A percentile compares a stretch with the other conserved stretches of the same genome.
These are phyloP conservation scores for Phyllotis vaccarum DNA, from an alignment of 2,797 vertebrate genomes.

Conservation along the genomic window DNA sequence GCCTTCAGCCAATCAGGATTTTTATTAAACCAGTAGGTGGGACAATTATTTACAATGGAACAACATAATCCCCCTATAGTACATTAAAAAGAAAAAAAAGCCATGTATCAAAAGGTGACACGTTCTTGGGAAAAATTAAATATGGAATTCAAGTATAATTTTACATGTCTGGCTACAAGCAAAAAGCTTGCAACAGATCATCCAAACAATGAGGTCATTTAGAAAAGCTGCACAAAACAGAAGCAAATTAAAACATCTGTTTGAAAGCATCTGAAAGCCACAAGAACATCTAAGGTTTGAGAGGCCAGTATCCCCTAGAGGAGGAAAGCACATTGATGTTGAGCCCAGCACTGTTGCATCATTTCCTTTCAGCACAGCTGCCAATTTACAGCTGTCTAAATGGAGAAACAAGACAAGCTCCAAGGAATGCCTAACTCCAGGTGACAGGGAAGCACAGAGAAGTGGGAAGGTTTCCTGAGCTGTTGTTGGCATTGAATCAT, in stretches of 20 bases:
- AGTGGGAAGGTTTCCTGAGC: neutral
- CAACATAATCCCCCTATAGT: too few relatives aligned
- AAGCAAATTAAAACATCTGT: conserved; percentile 1
- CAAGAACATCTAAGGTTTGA: neutral
- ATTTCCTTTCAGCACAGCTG: neutral
- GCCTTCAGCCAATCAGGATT: too few relatives aligned
- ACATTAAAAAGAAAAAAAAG: conserved; percentile 42
- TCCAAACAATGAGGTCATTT: neutral
- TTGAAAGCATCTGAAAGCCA: neutral
- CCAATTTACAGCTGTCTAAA: neutral
- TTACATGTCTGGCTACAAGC: neutral
- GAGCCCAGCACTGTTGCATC: neutral
- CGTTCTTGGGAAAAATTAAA: conserved; percentile 59
- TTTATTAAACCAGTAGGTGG: too few relatives aligned
- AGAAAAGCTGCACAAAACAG: neutral
- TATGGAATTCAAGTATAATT: conserved; percentile 9
- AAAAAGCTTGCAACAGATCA: neutral
- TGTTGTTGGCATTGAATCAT: neutral
- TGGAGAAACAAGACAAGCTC: neutral
- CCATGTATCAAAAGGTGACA: conserved; percentile 67
- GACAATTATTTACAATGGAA: too few relatives aligned
- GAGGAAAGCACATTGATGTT: neutral
- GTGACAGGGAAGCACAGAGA: neutral
- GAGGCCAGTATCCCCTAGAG: neutral
- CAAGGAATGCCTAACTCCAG: neutral